A percentile compares a stretch with the other conserved stretches of the same genome.
Evolutionary conservation across 2,113 vertebrate species (phyloP).

Genomic region (Fulica atra): DNA sequence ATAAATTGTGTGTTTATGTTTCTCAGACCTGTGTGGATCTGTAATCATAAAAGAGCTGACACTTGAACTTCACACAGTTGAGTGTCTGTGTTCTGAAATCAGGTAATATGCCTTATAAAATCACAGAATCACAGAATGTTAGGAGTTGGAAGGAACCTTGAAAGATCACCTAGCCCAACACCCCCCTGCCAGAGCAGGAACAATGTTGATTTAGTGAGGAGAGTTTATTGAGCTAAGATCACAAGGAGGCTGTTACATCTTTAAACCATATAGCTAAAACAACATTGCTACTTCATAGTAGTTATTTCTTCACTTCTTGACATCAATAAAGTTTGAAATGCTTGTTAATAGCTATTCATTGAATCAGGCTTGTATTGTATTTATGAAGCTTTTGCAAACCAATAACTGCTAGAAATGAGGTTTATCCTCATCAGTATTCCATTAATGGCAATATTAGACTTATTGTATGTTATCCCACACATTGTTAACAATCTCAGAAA

Average conservation of each 20-base stretch:
- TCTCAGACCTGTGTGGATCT: neutral
- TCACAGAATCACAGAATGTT: too few relatives aligned
- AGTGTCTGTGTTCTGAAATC: neutral
- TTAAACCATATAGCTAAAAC: neutral
- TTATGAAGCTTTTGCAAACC: slow-evolving; percentile 4
- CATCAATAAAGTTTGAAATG: neutral
- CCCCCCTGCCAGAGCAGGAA: neutral
- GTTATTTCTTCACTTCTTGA: neutral
- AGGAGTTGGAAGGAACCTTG: too few relatives aligned
- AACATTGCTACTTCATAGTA: neutral
- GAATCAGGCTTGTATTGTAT: neutral
- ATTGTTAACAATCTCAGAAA: neutral
- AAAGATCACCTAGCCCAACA: too few relatives aligned
- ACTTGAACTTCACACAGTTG: neutral
- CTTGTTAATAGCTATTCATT: neutral
- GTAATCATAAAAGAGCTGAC: neutral
- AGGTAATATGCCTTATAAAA: neutral
- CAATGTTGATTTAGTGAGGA: neutral
- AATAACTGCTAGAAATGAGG: neutral
- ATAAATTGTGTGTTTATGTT: rapidly evolving
- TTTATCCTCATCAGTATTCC: neutral
- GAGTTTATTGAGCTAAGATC: neutral
- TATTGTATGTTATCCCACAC: neutral
- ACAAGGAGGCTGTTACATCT: neutral
- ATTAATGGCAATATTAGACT: neutral